Conservation (phyloP, 2,888 invertebrate genomes). For the Drosophila pseudotakahashii region DNA sequence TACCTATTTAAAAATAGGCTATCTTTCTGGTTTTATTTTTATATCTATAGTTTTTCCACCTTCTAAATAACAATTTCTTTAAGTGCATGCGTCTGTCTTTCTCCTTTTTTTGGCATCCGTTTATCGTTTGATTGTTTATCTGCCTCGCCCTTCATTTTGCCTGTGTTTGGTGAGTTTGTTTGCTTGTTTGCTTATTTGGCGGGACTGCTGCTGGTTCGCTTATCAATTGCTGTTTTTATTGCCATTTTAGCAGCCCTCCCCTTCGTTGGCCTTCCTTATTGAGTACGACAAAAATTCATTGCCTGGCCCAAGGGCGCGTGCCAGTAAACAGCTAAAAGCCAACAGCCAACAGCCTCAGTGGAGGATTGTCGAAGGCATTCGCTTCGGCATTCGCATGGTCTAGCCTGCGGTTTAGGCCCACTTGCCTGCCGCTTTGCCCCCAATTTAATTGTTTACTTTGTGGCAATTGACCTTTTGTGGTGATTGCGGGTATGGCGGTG, state of each 20-base stretch:
- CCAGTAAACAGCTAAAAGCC: conserved; percentile 46
- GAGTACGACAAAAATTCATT: conserved; percentile 64
- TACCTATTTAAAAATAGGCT: no score
- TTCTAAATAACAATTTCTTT: neutral
- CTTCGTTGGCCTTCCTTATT: conserved; percentile 57
- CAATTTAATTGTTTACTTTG: conserved; percentile 78
- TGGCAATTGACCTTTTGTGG: conserved; percentile 65
- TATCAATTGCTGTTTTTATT: conserved; percentile 80
- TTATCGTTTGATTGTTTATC: conserved; percentile 79
- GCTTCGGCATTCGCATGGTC: conserved; percentile 28
- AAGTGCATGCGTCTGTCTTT: conserved; percentile 4
- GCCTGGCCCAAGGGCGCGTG: conserved; percentile 57
- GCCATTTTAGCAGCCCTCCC: conserved; percentile 59
- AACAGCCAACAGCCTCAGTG: conserved; percentile 33
- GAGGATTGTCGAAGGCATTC: conserved; percentile 42
- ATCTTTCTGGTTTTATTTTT: no score
- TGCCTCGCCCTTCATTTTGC: conserved; percentile 50
- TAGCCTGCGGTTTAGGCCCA: conserved; percentile 33
- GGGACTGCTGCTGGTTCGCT: conserved; percentile 57
- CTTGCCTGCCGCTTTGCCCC: conserved; percentile 44
- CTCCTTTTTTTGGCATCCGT: conserved; percentile 71
- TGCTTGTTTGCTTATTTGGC: conserved; percentile 74
- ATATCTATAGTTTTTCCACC: no score
- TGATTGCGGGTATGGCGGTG: conserved; percentile 46
- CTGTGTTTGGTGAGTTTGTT: conserved; percentile 37